These are phyloP conservation scores for Bothrops jararaca DNA, from an alignment of 2,113 vertebrate genomes.

Conservation along the genomic window DNA sequence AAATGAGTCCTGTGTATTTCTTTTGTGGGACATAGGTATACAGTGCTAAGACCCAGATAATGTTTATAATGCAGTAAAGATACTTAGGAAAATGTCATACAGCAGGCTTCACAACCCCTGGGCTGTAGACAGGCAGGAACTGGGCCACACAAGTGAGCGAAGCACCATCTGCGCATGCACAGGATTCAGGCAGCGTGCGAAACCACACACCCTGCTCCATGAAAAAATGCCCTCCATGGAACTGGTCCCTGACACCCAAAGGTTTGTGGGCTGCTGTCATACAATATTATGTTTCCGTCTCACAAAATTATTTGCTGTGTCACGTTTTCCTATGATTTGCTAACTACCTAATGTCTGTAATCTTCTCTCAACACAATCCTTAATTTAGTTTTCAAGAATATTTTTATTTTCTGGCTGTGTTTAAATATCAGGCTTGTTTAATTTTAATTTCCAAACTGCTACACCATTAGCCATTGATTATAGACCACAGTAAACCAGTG, in stretches of 20 bases:
- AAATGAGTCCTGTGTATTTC: not conserved
- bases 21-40: not conserved
- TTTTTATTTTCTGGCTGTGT: not conserved
- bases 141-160: not conserved
- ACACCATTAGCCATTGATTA: not conserved
- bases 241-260: not conserved
- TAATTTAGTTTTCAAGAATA: not conserved
- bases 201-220: not conserved
- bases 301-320: not conserved
- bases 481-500: not conserved
- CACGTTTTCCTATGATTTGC: not conserved
- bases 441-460: not conserved
- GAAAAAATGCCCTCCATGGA: not conserved
- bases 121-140: not conserved
- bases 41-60: not conserved
- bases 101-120: too few species aligned
- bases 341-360: not conserved
- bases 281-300: not conserved
- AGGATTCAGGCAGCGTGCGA: not conserved
- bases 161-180: not conserved
- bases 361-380: not conserved
- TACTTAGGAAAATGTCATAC: not conserved
- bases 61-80: not conserved
- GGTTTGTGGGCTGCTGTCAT: not conserved
- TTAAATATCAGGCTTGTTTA: not conserved